Evolutionary conservation across 2,797 vertebrate genomes (phyloP), one percentile per base, ranked within the genome.

Genomic region (Notamacropus eugenii): DNA sequence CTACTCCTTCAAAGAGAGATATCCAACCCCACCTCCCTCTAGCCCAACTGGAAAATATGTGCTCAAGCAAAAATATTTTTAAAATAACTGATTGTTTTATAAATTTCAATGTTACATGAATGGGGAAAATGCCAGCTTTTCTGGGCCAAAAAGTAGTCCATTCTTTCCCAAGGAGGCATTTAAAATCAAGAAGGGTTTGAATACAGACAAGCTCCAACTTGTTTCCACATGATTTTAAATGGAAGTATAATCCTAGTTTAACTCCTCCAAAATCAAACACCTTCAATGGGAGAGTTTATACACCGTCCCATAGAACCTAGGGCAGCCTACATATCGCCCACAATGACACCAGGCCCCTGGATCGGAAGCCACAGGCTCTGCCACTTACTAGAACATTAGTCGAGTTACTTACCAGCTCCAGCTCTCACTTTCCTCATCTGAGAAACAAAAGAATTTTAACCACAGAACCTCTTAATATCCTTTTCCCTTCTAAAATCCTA

Each of bases 1-100:
- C 54, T 93, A 55, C 90, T 96, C 95, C 90, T 97, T 96, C 55
- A 58, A 96, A 95, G 57, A 91, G 74, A 74, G 40, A 82, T 22
- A 34, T 50, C 31, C 46, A n/a, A 52, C 92, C 13, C 1, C 40
- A 52, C 19, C 19, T 46, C 34, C 50, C 52, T 59, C 55, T 29
- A 90, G 87, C 40, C 92, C 28, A 54, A 54, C 50, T 62, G 95
- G 59, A 91, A 96, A 95, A 52, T 56, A 90, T 13, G 92, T 27
- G 54, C 27, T 56, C 50, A 93, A 91, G 3, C 56, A 94, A 54
- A 93, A 96, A 9, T 50, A 92, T 62, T 90, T 92, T 55, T 55
- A 90, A 9, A 91, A 82, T 46, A 82, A 24, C 40, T 24, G 2
- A 40, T 82, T 94, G 40, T 93, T 87, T 94, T 92, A 19, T 87